Evolutionary conservation across 2,113 vertebrate species (phyloP).

Genomic region (Limanda limanda): DNA sequence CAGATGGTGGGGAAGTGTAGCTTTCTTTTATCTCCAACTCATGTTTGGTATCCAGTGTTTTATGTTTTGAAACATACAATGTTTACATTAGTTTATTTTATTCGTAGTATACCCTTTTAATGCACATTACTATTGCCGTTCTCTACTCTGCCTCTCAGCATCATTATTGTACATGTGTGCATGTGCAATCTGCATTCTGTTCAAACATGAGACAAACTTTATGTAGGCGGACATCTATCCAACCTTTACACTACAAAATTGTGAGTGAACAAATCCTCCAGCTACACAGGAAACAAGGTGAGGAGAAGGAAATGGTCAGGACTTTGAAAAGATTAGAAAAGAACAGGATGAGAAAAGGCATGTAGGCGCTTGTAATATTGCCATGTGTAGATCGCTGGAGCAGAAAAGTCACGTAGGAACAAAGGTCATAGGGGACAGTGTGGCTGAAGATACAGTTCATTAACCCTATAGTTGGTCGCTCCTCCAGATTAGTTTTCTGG

Average conservation of each 20-base stretch:
- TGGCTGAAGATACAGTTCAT: slow-evolving; percentile 8
- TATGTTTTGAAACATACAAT: too few species aligned
- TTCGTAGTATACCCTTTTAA: too few species aligned
- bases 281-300: too few species aligned
- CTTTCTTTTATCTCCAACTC: too few species aligned
- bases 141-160: neutral
- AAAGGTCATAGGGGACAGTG: slow-evolving; percentile 7
- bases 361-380: neutral
- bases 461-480: slow-evolving; percentile 15
- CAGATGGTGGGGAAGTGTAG: too few species aligned
- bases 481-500: slow-evolving; percentile 5
- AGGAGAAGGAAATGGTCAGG: neutral
- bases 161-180: neutral
- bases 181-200: neutral
- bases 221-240: neutral
- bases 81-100: too few species aligned
- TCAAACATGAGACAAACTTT: neutral
- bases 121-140: too few species aligned
- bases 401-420: slow-evolving; percentile 4
- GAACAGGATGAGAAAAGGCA: neutral
- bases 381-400: neutral
- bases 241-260: neutral
- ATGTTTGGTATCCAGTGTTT: too few species aligned
- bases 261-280: neutral
- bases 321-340: neutral